A percentile compares a stretch with the other conserved stretches of the same genome.
Evolutionary conservation across 2,797 vertebrate species (phyloP).

Genomic region (Anguilla megastoma): DNA sequence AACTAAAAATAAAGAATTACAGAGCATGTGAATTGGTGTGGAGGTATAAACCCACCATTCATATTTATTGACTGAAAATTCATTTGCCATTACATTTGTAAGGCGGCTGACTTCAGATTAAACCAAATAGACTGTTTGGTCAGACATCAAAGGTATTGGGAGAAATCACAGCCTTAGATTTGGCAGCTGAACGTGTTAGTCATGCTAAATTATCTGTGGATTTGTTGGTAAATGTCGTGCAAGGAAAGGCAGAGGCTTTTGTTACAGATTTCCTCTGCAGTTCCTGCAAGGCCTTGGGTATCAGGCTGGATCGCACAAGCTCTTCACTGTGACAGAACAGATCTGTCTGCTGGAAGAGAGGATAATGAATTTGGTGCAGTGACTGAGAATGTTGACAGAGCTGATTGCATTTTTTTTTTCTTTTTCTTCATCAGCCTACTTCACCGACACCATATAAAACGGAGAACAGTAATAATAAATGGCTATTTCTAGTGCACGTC

Average conservation of each 20-base stretch:
- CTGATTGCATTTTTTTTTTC: conserved; percentile 15
- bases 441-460: conserved; percentile 4
- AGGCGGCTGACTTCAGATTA: background rate
- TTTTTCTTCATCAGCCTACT: background rate
- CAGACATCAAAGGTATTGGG: background rate
- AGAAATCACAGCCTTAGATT: conserved; percentile 12
- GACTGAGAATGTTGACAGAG: background rate
- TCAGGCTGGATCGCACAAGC: background rate
- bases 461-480: conserved; percentile 1
- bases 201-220: conserved; percentile 22
- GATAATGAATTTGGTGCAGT: conserved; percentile 23
- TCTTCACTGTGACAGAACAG: conserved; percentile 4
- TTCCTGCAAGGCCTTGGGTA: conserved; percentile 3
- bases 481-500: background rate
- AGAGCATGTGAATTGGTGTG: background rate
- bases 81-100: background rate
- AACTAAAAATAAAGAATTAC: background rate
- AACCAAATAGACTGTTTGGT: background rate
- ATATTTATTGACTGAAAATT: background rate
- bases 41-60: background rate
- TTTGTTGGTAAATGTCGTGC: conserved; percentile 18
- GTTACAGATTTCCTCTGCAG: background rate
- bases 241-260: conserved; percentile 25
- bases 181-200: conserved; percentile 22
- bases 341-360: conserved; percentile 1